Base-by-base conservation (phyloP, 2,888 invertebrate species). In the Eupeodes latifasciatus region DNA sequence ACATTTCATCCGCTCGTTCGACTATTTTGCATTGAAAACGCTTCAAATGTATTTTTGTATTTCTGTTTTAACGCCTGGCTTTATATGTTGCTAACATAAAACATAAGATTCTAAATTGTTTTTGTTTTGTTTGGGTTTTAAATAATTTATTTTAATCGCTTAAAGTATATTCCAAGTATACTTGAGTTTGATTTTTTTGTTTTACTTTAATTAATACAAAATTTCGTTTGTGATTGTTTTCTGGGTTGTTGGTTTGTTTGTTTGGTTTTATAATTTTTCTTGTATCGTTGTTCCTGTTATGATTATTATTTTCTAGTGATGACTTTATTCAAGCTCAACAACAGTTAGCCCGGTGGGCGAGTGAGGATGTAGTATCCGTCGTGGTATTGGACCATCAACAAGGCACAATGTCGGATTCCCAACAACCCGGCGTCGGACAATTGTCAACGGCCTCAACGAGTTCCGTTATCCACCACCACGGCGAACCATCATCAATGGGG, bases 301-400 rank as follows among this genome's bases (percentile, higher is more conserved):
- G 95, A 95, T 96, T 96, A 96, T 96, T 96, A 96, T 96, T 97
- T 97, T 97, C 96, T 97, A 97, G 97, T 97, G 97, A 97, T 97
- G 97, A 97, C 96, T 97, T 97, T 97, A 97, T 97, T 97, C 97
- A 97, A 97, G 97, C 97, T 97, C 97, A 97, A 96, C 97, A 96
- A 96, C 97, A 96, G 96, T 96, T 97, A 97, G 97, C 96, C 96
- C 97, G 97, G 96, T 97, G 97, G 97, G 97, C 97, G 96, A 97
- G 97, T 96, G 97, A 97, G 95, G 97, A 97, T 94, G 95, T 95
- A 94, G 95, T 95, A 94, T 95, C 95, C 94, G 95, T 94, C 94
- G 94, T 94, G 94, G 94, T 94, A 92, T 92, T 94, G 93, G 94
- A 93, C 91, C 93, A 93, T 89, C 91, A 90, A 76, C 92, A 92